phyloP scores from a whole-genome alignment of 2,888 invertebrate species.

The Scaptomyza caliginosa region DNA sequence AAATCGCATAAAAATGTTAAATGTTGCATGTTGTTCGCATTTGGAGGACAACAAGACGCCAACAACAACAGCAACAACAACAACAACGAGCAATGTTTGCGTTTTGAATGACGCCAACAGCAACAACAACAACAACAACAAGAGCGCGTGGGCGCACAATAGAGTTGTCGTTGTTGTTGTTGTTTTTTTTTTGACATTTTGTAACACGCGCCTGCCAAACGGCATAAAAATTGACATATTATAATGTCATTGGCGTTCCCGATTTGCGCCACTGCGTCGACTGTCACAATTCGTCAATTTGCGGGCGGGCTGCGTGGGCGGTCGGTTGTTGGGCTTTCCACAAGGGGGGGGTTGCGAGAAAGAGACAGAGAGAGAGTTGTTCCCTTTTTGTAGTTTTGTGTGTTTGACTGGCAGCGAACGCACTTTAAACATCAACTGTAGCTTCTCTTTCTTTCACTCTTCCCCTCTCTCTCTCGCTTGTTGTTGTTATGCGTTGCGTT shows the following conservation, averaged over 20 bases:
- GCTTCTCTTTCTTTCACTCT: slow-evolving; percentile 10
- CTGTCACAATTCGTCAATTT: slow-evolving; percentile 60
- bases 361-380: no score
- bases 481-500: neutral
- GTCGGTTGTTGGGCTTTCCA: slow-evolving; percentile 28
- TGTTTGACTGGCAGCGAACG: slow-evolving; percentile 53
- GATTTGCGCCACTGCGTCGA: slow-evolving; percentile 75
- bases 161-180: slow-evolving; percentile 63
- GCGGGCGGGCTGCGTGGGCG: slow-evolving; percentile 49
- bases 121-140: slow-evolving; percentile 51
- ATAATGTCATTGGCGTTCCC: slow-evolving; percentile 78
- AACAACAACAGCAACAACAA: slow-evolving; percentile 27
- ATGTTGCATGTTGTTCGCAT: slow-evolving; percentile 56
- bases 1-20: slow-evolving; percentile 60
- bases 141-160: slow-evolving; percentile 73
- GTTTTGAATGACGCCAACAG: slow-evolving; percentile 41
- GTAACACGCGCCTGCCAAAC: slow-evolving; percentile 77
- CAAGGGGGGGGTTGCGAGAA: no score
- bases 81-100: slow-evolving; percentile 38
- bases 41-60: slow-evolving; percentile 44
- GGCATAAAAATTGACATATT: slow-evolving; percentile 80
- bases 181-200: slow-evolving; percentile 72
- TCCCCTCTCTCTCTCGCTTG: neutral
- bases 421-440: slow-evolving; percentile 44
- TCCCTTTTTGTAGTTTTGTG: slow-evolving; percentile 53